A percentile compares a stretch with the other conserved stretches of the same genome.
phyloP scores from a whole-genome alignment of 2,797 vertebrate genomes.

The Enteromius fasciolatus region DNA sequence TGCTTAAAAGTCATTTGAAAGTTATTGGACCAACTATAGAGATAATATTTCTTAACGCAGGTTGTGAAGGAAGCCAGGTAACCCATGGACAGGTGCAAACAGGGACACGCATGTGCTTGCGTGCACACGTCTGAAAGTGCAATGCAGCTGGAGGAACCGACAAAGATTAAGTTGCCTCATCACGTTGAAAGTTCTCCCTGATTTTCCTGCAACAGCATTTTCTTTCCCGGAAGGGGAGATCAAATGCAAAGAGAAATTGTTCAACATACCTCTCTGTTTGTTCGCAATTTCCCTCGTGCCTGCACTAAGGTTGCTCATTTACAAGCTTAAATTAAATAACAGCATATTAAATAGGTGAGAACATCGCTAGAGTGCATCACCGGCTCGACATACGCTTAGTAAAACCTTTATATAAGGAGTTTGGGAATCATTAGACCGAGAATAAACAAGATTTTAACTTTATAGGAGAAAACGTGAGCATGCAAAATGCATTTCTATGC shows the following conservation, averaged over 20 bases:
- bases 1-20: slow-evolving; percentile 63
- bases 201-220: slow-evolving; percentile 1
- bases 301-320: slow-evolving; percentile 28
- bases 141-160: slow-evolving; percentile 28
- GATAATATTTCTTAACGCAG: slow-evolving; percentile 16
- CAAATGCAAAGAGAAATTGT: slow-evolving; percentile 43
- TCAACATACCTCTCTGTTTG: slow-evolving; percentile 34
- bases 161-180: slow-evolving; percentile 19
- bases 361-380: slow-evolving; percentile 10
- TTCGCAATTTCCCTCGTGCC: slow-evolving; percentile 24
- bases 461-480: background rate
- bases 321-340: slow-evolving; percentile 39
- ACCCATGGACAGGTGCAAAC: slow-evolving; percentile 21
- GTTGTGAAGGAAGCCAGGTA: background rate
- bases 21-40: slow-evolving; percentile 50
- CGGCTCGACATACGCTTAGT: slow-evolving; percentile 6
- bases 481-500: background rate
- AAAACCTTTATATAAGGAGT: background rate
- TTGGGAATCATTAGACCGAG: slow-evolving; percentile 4
- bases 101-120: background rate
- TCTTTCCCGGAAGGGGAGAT: slow-evolving; percentile 27
- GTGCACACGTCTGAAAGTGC: background rate
- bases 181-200: background rate
- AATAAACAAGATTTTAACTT: background rate
- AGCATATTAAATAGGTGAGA: slow-evolving; percentile 39